Evolutionary conservation across 2,888 invertebrate species (phyloP), one percentile per base, ranked within the genome.

Genomic region (Drosophila bunnanda): DNA sequence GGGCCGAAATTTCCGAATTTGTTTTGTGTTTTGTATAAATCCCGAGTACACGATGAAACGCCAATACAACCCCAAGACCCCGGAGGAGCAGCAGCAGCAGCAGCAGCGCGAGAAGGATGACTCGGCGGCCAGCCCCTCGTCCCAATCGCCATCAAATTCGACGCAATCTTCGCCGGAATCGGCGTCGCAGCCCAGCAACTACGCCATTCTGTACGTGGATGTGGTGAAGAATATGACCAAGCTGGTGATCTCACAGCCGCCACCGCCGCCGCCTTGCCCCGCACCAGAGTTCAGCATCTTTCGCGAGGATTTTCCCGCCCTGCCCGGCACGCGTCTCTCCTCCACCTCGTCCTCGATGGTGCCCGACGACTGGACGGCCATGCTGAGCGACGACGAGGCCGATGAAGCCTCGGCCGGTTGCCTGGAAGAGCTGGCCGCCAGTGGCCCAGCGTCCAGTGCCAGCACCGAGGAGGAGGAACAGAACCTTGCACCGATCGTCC

Each of bases 301-400:
- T 6, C 72, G 61, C 4, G 82, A 85, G 46, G 80, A 85, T 22
- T 85, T 85, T 54, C 85, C 86, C 2, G 81, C 86, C 0, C 44
- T 85, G 46, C 80, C 86, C 1, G 87, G 77, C 15, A 54, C 67
- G 0, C 20, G 10, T 1, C 4, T 41, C 3, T 34, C 56, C 1
- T 32, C 56, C 13, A 39, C 6, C 5, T 4, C 56, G 10, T 69
- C 50, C 0, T 53, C 56, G 12, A 15, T 15, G 10, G 72, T 76
- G 25, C 75, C 75, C 1, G 77, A 76, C n/a, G 73, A 80, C 44
- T 82, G 82, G 84, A 75, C 66, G 0, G 55, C 68, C 43, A 76
- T 76, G 39, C 53, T 83, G 20, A 75, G 70, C 34, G 77, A 75
- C 5, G 67, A 60, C 1, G 78, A 81, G 0, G 52, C 4, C 7